These are phyloP conservation scores for Phoxinus phoxinus DNA, from an alignment of 2,113 vertebrate genomes.

Conservation along the genomic window DNA sequence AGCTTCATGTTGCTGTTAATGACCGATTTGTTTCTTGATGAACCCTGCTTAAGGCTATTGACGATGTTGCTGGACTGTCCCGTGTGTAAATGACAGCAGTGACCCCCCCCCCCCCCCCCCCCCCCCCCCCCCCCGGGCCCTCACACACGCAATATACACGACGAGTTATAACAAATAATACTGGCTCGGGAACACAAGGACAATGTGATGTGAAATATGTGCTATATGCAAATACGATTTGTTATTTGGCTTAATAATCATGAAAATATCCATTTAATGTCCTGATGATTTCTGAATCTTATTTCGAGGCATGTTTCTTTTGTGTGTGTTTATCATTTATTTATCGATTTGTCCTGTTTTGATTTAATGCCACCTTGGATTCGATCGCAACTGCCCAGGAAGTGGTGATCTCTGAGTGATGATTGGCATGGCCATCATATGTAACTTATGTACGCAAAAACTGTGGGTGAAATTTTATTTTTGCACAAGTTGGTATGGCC, in stretches of 20 bases:
- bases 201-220: conserved; percentile 43
- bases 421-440: conserved; percentile 44
- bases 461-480: conserved; percentile 60
- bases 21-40: conserved; percentile 24
- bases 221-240: conserved; percentile 37
- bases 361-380: conserved; percentile 19
- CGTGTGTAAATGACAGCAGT: conserved; percentile 46
- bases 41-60: conserved; percentile 44
- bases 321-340: neutral
- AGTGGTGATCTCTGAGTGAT: conserved; percentile 41
- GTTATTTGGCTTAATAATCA: conserved; percentile 38
- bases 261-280: conserved; percentile 33
- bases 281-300: conserved; percentile 43
- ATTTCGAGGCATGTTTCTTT: conserved; percentile 51
- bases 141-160: conserved; percentile 29
- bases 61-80: conserved; percentile 49
- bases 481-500: conserved; percentile 88
- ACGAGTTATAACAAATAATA: conserved; percentile 35
- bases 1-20: conserved; percentile 40
- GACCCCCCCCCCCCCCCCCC: neutral
- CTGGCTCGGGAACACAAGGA: conserved; percentile 38
- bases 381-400: conserved; percentile 20
- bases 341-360: conserved; percentile 29
- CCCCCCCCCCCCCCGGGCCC: conserved; percentile 15
- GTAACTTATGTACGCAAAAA: conserved; percentile 57